These are phyloP conservation scores for Epistrophe eligans DNA, from an alignment of 2,888 invertebrate species.

Conservation along the genomic window DNA sequence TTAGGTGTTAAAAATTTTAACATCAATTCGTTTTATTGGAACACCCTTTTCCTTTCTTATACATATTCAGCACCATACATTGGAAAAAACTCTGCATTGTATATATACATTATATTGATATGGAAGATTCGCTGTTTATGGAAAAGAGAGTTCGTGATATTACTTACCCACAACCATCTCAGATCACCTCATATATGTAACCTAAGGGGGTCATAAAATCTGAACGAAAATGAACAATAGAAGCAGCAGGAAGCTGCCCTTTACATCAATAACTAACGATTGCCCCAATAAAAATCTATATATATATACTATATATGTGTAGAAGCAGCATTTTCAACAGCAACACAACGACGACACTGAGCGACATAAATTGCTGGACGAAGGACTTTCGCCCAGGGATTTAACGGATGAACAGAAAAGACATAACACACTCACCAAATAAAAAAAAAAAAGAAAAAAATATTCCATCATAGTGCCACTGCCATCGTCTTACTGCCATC, in stretches of 20 bases:
- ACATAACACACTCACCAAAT: constrained; percentile 3
- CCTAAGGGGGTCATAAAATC: constrained; percentile 65
- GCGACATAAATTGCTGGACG: constrained; percentile 39
- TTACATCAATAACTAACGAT: constrained; percentile 74
- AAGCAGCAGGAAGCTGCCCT: constrained; percentile 60
- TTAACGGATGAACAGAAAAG: constrained; percentile 54
- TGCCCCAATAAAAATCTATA: constrained; percentile 66
- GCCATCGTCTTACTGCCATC: constrained; percentile 57
- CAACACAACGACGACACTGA: constrained; percentile 24
- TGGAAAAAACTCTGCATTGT: too few species aligned
- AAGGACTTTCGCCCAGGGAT: constrained; percentile 52
- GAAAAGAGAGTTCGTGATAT: constrained; percentile 18
- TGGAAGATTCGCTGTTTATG: not conserved
- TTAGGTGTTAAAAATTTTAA: too few species aligned
- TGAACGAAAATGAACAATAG: constrained; percentile 61
- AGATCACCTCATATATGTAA: constrained; percentile 28
- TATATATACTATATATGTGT: not conserved
- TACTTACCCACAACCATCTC: constrained; percentile 22
- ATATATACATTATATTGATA: not conserved
- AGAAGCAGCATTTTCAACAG: not conserved
- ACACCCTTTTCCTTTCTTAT: too few species aligned
- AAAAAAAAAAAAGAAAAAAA: constrained; percentile 37
- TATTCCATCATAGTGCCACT: constrained; percentile 44
- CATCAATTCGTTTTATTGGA: too few species aligned
- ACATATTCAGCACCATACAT: too few species aligned